These are phyloP conservation scores for Cerastoderma edule DNA, from an alignment of 2,888 invertebrate genomes.

Conservation along the genomic window DNA sequence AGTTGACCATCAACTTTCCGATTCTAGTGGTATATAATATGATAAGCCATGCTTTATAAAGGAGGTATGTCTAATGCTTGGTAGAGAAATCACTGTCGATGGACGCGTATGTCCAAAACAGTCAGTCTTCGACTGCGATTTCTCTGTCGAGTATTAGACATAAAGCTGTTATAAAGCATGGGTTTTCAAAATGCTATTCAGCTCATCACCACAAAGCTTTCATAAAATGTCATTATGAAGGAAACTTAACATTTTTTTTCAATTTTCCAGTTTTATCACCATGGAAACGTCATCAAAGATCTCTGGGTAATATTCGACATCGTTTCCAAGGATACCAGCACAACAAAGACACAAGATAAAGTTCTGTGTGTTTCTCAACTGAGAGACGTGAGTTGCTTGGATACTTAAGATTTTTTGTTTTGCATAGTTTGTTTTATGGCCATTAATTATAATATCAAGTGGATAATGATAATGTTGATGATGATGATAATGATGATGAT, in stretches of 20 bases:
- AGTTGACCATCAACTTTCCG: no score
- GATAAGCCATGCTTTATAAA: no score
- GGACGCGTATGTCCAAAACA: no score
- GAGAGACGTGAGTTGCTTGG: constrained; percentile 19
- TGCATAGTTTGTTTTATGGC: neutral
- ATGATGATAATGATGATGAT: neutral
- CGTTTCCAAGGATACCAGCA: constrained; percentile 7
- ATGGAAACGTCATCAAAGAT: constrained; percentile 26
- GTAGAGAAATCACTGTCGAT: no score
- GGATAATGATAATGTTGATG: neutral
- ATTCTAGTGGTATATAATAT: no score
- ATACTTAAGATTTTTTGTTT: neutral
- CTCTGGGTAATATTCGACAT: constrained; percentile 22
- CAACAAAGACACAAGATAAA: neutral
- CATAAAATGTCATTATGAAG: neutral
- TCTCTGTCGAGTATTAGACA: no score
- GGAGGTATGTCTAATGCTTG: no score
- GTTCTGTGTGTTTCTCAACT: constrained; percentile 18
- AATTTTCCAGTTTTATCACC: constrained; percentile 38
- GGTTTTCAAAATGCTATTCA: no score
- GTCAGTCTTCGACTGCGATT: no score
- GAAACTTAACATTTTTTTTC: neutral
- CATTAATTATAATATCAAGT: neutral
- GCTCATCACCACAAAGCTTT: neutral
- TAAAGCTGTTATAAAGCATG: no score